phyloP scores from a whole-genome alignment of 2,113 vertebrate species.

The Dasyurus viverrinus region DNA sequence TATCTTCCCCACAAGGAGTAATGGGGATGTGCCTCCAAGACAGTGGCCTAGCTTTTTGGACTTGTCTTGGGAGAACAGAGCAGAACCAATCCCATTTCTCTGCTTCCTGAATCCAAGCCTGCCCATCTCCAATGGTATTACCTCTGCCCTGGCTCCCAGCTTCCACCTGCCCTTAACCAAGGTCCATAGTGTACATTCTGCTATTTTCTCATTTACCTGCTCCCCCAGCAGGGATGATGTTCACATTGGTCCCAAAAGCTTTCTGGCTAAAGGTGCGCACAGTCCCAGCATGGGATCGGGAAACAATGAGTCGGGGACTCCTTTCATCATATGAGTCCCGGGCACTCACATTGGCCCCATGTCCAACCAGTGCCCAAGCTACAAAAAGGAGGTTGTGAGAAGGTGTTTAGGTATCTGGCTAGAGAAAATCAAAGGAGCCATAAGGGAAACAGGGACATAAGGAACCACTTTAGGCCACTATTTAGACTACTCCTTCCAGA shows the following conservation, averaged over 20 bases:
- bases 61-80: neutral
- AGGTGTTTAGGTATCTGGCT: neutral
- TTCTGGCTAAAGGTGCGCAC: slow-evolving; percentile 78
- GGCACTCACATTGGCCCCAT: slow-evolving; percentile 80
- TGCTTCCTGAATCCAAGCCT: neutral
- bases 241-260: slow-evolving; percentile 84
- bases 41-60: neutral
- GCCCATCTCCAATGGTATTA: neutral
- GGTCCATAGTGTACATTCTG: neutral
- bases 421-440: neutral
- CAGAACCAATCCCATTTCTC: neutral
- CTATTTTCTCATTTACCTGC: slow-evolving; percentile 80
- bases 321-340: slow-evolving; percentile 78
- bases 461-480: neutral
- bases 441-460: neutral
- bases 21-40: neutral
- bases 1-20: neutral
- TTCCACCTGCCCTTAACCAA: neutral
- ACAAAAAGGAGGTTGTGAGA: neutral
- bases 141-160: neutral
- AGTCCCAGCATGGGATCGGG: slow-evolving; percentile 86
- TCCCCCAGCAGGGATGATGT: slow-evolving; percentile 84
- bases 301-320: slow-evolving; percentile 84
- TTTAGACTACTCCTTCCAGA: neutral
- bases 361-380: slow-evolving; percentile 85